Base-by-base conservation (phyloP, 2,888 invertebrate species). In the Atherix ibis region DNA sequence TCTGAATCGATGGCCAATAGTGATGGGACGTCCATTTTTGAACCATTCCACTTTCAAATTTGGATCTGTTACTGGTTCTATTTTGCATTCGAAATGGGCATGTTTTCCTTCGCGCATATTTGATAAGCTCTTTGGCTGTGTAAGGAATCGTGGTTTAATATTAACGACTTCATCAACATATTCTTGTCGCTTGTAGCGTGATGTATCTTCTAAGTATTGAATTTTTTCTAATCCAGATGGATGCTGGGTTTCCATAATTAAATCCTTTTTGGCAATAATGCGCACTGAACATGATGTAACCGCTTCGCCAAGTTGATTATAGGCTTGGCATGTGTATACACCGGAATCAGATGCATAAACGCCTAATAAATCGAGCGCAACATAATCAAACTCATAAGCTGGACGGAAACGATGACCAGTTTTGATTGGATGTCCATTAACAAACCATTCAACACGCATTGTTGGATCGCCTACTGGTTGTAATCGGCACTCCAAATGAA, bases 281-380 rank as follows among this genome's bases (percentile, higher is more conserved):
- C 81, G 75, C 10, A 91, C 75, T 2, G 88, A 84, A 51, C 92
- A 88, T 0, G 88, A 84, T 4, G 94, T 91, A 5, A 88, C 83
- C 14, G 91, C 89, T 67, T 92, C 87, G 3, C 98, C 98, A 18
- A 89, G 69, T 51, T 83, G 82, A 58, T 97, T 98, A 36, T 85
- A 79, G 1, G 95, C 95, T 57, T 84, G 82, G 51, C 92, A 94
- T 9, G 89, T 89, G 57, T 95, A 97, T 1, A 91, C 84, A 13
- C 95, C 95, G 5, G 88, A 88, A 62, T 98, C 98, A 48, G 83
- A 84, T n/a, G 97, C 88, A 56, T 94, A 95, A 16, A 94, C 91
- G 50, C 92, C 91, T 15, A 95, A 67, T 32, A 98, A 74, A 61
- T 97, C 97, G 34, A 99, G 67, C 6, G 95, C 92, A 13, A 95